A percentile compares a stretch with the other conserved stretches of the same genome.
Conservation (phyloP, 2,888 invertebrate species). For the Melanostoma scalare region DNA sequence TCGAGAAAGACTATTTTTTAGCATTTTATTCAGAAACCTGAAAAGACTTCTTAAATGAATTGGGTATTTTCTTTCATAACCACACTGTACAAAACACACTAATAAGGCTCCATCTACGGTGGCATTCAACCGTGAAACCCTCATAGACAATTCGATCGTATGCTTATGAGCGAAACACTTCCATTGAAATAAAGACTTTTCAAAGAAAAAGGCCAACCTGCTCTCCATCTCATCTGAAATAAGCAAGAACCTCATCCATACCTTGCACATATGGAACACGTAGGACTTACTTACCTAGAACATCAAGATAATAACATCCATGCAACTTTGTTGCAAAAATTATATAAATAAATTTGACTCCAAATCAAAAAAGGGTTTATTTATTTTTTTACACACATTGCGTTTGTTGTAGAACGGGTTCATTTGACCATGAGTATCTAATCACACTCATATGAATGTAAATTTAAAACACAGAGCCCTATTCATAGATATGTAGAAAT, state of each 20-base stretch:
- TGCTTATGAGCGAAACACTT: conserved; percentile 19
- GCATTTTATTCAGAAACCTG: too few relatives aligned
- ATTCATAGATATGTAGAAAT: conserved; percentile 18
- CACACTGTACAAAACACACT: conserved; percentile 36
- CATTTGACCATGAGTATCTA: conserved; percentile 28
- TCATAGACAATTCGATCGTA: background rate
- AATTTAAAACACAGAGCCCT: conserved; percentile 15
- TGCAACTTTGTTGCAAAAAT: conserved; percentile 57
- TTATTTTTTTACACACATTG: conserved; percentile 42
- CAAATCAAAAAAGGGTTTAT: conserved; percentile 23
- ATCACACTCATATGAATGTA: conserved; percentile 37
- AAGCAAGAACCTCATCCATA: conserved; percentile 28
- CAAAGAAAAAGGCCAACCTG: conserved; percentile 26
- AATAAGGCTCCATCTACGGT: conserved; percentile 21
- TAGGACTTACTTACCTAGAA: background rate
- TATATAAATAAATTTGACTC: conserved; percentile 36
- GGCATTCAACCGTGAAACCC: conserved; percentile 49
- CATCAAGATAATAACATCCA: conserved; percentile 14
- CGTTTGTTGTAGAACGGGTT: background rate
- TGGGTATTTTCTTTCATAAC: background rate
- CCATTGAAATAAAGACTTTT: conserved; percentile 43
- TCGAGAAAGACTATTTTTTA: too few relatives aligned
- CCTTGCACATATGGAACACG: conserved; percentile 2
- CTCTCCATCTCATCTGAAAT: conserved; percentile 10
- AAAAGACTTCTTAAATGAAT: too few relatives aligned